Base-by-base conservation (phyloP, 2,888 invertebrate genomes). In the Thecophora atra region DNA sequence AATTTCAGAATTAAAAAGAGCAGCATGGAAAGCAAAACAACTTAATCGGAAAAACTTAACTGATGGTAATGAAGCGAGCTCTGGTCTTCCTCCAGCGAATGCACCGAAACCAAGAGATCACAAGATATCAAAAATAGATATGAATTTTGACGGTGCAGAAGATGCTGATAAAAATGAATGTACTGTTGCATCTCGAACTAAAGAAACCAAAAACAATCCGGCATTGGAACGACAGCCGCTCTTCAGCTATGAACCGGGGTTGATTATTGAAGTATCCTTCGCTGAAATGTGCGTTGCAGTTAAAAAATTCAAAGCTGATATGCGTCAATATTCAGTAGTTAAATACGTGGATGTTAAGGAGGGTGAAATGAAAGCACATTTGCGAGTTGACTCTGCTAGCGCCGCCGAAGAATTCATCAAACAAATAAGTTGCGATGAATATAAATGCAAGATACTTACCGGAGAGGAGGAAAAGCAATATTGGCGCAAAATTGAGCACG, bases 341-440 rank as follows among this genome's bases (percentile, higher is more conserved):
- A 89, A 93, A 76, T 97, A 95, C 81, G 91, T 97, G 0, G 97
- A 97, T 81, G 89, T 93, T 0, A 91, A 91, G 76, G 92, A 93
- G 77, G 93, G 92, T 3, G 90, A 90, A 70, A 87, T 88, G 8
- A 89, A 91, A 78, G 92, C 91, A 0, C 90, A 90, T 81, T 87
- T 95, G 6, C 88, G 95, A 66, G 92, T 94, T 58, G 89, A 89
- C 73, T 85, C 88, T 0, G 80, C 88, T 0, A 85, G 84, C 70
- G 87, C 88, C 60, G 89, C 90, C 3, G 77, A 78, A 11, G 80
- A 83, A 8, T 77, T 87, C 64, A 73, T 81, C 0, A 78, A 77
- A 47, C 80, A 81, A 67, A 75, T 84, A 17, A 80, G 71, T 19
- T 84, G 84, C 56, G 84, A 86, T n/a, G 86, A 86, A 73, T 82